A percentile compares a stretch with the other conserved stretches of the same genome.
Evolutionary conservation across 2,113 vertebrate species (phyloP).

Genomic region (Perognathus longimembris): DNA sequence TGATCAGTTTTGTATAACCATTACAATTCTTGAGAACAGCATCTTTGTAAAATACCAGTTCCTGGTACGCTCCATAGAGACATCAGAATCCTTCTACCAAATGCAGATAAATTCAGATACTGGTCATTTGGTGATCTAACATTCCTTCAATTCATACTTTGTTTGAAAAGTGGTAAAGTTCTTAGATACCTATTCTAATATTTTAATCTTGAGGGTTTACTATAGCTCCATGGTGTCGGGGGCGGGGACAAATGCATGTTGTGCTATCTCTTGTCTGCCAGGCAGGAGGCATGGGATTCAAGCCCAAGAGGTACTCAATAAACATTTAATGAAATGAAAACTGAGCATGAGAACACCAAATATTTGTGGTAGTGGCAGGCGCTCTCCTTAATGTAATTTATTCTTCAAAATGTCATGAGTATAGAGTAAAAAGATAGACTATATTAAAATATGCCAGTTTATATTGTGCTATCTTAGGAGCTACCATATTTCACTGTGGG

Average conservation of each 20-base stretch:
- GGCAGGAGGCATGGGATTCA: too few relatives aligned
- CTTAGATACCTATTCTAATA: background rate
- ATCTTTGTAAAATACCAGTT: background rate
- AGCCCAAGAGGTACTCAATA: background rate
- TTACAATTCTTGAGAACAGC: background rate
- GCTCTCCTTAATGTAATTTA: background rate
- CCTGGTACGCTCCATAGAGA: background rate
- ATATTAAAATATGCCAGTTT: background rate
- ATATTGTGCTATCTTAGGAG: background rate
- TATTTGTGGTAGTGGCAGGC: background rate
- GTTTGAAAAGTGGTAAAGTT: background rate
- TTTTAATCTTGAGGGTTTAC: background rate
- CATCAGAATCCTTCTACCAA: background rate
- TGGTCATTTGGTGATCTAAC: background rate
- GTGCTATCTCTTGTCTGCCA: background rate
- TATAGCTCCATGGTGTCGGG: background rate
- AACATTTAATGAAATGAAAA: background rate
- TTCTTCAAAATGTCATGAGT: background rate
- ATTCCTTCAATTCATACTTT: background rate
- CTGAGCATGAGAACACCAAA: background rate
- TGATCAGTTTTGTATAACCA: background rate
- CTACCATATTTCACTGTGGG: background rate
- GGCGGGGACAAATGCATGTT: background rate
- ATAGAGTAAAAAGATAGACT: conserved; percentile 33
- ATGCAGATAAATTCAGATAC: background rate